Evolutionary conservation across 1,140 invertebrate species (phyloP).

Genomic region (Muscidifurax raptorellus): DNA sequence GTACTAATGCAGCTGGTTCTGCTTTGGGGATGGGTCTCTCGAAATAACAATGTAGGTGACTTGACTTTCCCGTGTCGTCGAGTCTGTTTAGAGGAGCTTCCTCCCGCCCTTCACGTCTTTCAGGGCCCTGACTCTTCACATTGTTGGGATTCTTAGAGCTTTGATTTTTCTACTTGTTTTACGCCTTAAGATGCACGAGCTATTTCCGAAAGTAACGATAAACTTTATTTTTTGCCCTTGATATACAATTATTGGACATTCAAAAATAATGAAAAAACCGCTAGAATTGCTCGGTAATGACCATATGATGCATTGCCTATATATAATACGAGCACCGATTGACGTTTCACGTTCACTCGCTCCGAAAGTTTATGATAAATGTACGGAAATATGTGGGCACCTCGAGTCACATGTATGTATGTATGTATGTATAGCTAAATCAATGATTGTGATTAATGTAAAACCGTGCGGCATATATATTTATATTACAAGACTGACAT

Average conservation of each 20-base stretch:
- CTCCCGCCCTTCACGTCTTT: not conserved
- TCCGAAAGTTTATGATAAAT: conserved; percentile 42
- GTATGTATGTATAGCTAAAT: conserved; percentile 27
- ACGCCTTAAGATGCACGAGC: not conserved
- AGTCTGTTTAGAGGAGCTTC: not conserved
- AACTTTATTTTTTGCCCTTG: not conserved
- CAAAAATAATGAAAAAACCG: not conserved
- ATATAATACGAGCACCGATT: conserved; percentile 1
- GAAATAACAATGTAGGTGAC: not conserved
- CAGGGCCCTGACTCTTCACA: not conserved
- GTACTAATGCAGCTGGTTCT: not conserved
- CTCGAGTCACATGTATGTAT: not conserved
- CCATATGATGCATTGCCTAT: conserved; percentile 37
- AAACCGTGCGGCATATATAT: conserved; percentile 1
- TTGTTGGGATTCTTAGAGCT: not conserved
- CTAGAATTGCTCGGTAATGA: conserved; percentile 4
- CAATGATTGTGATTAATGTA: conserved; percentile 49
- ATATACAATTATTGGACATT: conserved; percentile 3
- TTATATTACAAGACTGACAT: conserved; percentile 27
- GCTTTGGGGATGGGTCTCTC: not conserved
- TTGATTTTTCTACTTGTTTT: not conserved
- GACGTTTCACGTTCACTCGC: conserved; percentile 10
- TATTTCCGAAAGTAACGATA: no score
- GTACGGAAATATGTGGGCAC: conserved; percentile 36
- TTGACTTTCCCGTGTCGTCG: not conserved